Evolutionary conservation across 2,888 invertebrate genomes (phyloP).

Genomic region (Allolobophora icterica): DNA sequence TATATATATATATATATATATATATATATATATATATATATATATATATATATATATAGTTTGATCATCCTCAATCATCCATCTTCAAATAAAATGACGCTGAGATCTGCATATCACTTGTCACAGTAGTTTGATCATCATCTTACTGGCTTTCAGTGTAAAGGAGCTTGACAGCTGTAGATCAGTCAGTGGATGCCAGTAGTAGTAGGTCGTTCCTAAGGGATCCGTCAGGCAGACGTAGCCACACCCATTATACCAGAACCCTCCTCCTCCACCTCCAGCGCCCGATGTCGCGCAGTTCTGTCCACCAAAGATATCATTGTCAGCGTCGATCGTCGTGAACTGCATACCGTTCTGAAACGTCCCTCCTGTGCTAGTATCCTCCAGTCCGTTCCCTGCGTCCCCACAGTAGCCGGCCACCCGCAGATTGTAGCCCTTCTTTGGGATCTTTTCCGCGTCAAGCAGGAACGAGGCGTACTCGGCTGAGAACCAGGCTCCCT

Average conservation of each 20-base stretch:
- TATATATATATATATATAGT: too few relatives aligned
- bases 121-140: slow-evolving; percentile 29
- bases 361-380: too few relatives aligned
- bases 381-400: not conserved
- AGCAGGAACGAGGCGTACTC: not conserved
- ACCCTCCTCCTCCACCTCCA: not conserved
- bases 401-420: slow-evolving; percentile 3
- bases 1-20: too few relatives aligned
- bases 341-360: not conserved
- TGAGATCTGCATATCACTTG: not conserved
- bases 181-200: not conserved
- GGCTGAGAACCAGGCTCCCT: not conserved
- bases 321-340: not conserved
- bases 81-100: not conserved
- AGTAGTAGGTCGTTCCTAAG: not conserved
- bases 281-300: not conserved
- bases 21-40: too few relatives aligned
- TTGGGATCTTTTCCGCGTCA: not conserved
- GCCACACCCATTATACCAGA: not conserved
- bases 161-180: not conserved
- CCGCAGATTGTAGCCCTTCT: not conserved
- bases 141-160: not conserved
- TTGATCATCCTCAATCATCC: too few relatives aligned
- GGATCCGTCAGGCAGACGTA: slow-evolving; percentile 1
- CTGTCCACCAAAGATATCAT: not conserved